phyloP scores from a whole-genome alignment of 2,113 vertebrate species.

The Saccopteryx leptura region DNA sequence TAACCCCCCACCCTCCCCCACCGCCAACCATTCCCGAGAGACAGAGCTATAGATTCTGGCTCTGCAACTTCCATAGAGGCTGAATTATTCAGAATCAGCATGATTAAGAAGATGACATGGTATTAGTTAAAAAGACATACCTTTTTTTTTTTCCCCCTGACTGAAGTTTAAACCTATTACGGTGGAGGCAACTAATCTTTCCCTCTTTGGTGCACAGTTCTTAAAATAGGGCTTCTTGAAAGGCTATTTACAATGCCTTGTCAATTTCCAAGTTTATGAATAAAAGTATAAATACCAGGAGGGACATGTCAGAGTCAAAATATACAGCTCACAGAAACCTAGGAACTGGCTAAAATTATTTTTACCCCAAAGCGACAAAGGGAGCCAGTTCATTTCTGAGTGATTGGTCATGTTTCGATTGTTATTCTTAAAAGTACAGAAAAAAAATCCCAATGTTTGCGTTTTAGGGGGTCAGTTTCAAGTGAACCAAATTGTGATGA shows the following conservation, averaged over 20 bases:
- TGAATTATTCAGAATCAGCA: slow-evolving; percentile 91
- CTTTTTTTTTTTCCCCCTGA: neutral
- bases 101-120: slow-evolving; percentile 91
- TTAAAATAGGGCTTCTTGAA: slow-evolving; percentile 80
- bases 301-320: slow-evolving; percentile 68
- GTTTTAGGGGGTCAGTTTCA: slow-evolving; percentile 63
- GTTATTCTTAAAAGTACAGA: slow-evolving; percentile 74
- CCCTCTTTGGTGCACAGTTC: slow-evolving; percentile 25
- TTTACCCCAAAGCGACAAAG: slow-evolving; percentile 66
- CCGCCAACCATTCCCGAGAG: slow-evolving; percentile 73
- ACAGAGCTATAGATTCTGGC: slow-evolving; percentile 87
- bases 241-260: slow-evolving; percentile 80
- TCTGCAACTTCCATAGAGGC: slow-evolving; percentile 86
- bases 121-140: slow-evolving; percentile 89
- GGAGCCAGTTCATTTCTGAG: slow-evolving; percentile 46
- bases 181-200: slow-evolving; percentile 66
- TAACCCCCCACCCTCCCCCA: slow-evolving; percentile 85
- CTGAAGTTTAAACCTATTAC: slow-evolving; percentile 88
- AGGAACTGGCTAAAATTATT: slow-evolving; percentile 78
- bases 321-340: slow-evolving; percentile 68
- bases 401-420: slow-evolving; percentile 66
- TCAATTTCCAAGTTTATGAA: slow-evolving; percentile 81
- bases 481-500: slow-evolving; percentile 71
- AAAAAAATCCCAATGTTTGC: slow-evolving; percentile 63
- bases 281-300: slow-evolving; percentile 78